Evolutionary conservation across 2,888 invertebrate genomes (phyloP).

Genomic region (Leistus spinibarbis): DNA sequence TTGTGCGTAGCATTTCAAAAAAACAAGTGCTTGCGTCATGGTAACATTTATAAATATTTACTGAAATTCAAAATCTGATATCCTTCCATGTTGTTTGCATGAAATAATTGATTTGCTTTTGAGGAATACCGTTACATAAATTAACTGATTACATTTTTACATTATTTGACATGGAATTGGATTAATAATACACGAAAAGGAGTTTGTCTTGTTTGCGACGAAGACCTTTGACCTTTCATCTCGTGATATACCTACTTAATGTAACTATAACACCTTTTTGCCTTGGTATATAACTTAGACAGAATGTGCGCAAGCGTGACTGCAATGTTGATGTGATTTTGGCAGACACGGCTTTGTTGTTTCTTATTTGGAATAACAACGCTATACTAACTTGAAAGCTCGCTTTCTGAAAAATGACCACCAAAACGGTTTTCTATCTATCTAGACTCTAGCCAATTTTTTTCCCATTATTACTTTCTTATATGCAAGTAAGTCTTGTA

Average conservation of each 20-base stretch:
- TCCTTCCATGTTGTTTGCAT: background rate
- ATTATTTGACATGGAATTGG: background rate
- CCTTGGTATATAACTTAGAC: background rate
- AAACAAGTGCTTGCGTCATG: background rate
- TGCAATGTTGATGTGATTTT: constrained; percentile 4
- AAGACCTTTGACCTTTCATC: constrained; percentile 2
- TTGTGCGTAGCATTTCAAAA: background rate
- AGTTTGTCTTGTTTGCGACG: background rate
- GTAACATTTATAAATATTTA: background rate
- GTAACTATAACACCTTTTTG: background rate
- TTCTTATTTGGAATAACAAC: background rate
- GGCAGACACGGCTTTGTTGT: background rate
- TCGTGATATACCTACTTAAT: background rate
- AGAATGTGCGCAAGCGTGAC: background rate
- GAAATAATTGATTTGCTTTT: background rate
- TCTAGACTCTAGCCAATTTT: no score
- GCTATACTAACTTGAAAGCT: background rate
- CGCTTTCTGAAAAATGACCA: background rate
- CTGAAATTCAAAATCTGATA: background rate
- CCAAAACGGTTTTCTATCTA: no score
- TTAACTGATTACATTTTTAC: background rate
- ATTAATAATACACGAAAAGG: background rate
- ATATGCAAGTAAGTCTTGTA: no score
- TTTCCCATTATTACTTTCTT: no score
- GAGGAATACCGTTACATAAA: background rate